Conservation (phyloP, 2,113 vertebrate species). For the Jacana jacana region DNA sequence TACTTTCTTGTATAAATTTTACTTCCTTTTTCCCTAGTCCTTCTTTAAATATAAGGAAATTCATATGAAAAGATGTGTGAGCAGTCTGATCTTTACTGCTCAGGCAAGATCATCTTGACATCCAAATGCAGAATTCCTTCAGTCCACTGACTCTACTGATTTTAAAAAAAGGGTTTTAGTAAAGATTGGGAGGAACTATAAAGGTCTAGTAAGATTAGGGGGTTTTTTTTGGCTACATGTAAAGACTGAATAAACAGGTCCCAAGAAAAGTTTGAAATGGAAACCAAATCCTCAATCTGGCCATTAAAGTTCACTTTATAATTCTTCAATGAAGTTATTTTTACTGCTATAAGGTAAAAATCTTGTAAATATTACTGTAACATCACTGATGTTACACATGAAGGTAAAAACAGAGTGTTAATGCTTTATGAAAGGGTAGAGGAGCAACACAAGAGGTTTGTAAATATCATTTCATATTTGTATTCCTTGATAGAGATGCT, state of each 20-base stretch:
- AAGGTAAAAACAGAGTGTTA: background rate
- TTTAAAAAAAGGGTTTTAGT: background rate
- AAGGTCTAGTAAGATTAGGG: background rate
- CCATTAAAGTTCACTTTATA: background rate
- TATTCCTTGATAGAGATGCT: background rate
- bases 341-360: background rate
- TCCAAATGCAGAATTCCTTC: background rate
- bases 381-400: background rate
- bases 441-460: background rate
- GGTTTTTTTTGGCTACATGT: background rate
- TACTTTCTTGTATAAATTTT: background rate
- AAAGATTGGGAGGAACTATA: background rate
- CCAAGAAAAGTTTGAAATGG: background rate
- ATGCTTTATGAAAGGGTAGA: background rate
- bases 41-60: background rate
- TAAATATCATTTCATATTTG: background rate
- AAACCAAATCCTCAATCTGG: background rate
- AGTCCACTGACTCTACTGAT: background rate
- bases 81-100: background rate
- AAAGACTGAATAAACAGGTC: background rate
- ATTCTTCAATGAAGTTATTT: background rate
- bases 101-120: background rate
- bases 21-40: background rate
- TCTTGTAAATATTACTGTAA: background rate
- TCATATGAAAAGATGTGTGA: background rate